phyloP scores from a whole-genome alignment of 2,113 vertebrate genomes.

The Tetraodon nigroviridis region DNA sequence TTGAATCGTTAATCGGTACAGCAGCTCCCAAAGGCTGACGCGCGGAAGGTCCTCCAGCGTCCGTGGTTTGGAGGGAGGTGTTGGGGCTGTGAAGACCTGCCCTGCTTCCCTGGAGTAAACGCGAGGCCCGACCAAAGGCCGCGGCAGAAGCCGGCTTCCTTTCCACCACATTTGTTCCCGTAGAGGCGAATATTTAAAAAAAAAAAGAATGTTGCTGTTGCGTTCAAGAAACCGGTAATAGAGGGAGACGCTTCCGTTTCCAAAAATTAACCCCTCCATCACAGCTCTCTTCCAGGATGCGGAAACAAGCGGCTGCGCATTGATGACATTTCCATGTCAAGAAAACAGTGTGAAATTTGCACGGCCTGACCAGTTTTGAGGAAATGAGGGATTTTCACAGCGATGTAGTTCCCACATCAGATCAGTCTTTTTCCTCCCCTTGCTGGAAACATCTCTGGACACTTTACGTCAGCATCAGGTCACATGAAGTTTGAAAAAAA shows the following conservation, averaged over 20 bases:
- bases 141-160: neutral
- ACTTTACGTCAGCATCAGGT: no score
- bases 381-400: no score
- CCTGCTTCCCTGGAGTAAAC: conserved; percentile 2
- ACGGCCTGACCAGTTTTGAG: no score
- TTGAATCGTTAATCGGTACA: conserved; percentile 65
- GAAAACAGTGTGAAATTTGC: no score
- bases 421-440: no score
- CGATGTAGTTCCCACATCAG: no score
- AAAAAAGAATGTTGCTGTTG: conserved; percentile 43
- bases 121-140: neutral
- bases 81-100: conserved; percentile 8
- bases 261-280: neutral
- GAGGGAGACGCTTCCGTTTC: conserved; percentile 15
- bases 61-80: conserved; percentile 30
- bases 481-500: no score
- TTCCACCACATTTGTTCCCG: neutral
- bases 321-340: no score
- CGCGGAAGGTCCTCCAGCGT: conserved; percentile 57
- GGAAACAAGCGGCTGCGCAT: no score
- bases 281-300: no score
- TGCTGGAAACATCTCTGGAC: no score
- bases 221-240: neutral
- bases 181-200: neutral
- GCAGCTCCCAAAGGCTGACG: conserved; percentile 33